A percentile compares a stretch with the other conserved stretches of the same genome.
Conservation (phyloP, 2,888 invertebrate genomes). For the Bhutanitis thaidina region DNA sequence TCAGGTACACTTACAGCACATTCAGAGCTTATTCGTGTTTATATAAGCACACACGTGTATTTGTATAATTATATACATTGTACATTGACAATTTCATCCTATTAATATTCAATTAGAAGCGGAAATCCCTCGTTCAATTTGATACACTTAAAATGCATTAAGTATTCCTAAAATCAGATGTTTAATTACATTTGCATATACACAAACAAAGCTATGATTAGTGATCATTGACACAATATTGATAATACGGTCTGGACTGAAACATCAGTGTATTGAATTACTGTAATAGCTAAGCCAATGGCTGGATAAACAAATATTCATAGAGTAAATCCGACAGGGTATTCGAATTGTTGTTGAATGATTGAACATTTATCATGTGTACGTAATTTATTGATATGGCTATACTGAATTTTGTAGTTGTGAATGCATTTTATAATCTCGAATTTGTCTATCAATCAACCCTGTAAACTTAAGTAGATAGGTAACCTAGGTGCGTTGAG, state of each 20-base stretch:
- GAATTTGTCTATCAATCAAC: too few relatives aligned
- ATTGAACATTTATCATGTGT: background rate
- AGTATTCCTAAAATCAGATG: slow-evolving; percentile 41
- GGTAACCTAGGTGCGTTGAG: too few relatives aligned
- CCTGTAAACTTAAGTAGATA: too few relatives aligned
- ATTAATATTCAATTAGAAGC: slow-evolving; percentile 42
- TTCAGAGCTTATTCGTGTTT: too few relatives aligned
- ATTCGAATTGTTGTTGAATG: slow-evolving; percentile 3
- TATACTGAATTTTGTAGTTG: too few relatives aligned
- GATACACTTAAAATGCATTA: slow-evolving; percentile 36
- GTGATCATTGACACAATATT: slow-evolving; percentile 16
- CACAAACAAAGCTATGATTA: slow-evolving; percentile 37
- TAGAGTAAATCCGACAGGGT: slow-evolving; percentile 1
- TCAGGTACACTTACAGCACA: too few relatives aligned
- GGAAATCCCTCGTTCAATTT: slow-evolving; percentile 29
- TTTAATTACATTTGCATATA: slow-evolving; percentile 47
- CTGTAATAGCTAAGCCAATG: slow-evolving; percentile 4
- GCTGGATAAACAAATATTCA: slow-evolving; percentile 1
- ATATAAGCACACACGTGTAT: background rate
- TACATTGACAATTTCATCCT: slow-evolving; percentile 20
- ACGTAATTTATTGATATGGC: too few relatives aligned
- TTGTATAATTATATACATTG: background rate
- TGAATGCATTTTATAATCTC: too few relatives aligned
- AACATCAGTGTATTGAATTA: slow-evolving; percentile 20
- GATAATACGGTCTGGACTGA: slow-evolving; percentile 9